Evolutionary conservation across 2,888 invertebrate species (phyloP).

Genomic region (Molorchus minor): DNA sequence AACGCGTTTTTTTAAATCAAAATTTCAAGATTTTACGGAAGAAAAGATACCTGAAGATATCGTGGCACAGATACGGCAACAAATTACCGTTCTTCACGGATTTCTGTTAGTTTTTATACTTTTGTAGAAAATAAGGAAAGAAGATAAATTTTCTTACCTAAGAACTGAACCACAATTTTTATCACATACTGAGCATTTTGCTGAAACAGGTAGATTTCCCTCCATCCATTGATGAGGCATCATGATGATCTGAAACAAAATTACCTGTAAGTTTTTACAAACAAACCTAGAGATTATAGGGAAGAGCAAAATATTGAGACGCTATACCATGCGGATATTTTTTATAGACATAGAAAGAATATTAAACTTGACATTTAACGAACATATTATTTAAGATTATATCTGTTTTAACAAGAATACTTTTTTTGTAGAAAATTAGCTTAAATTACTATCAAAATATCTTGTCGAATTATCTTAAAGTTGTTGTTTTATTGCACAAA

Average conservation of each 20-base stretch:
- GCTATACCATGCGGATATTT: no score
- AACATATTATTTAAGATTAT: no score
- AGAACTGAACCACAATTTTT: conserved; percentile 97
- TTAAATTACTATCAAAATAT: no score
- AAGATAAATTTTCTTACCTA: conserved; percentile 66
- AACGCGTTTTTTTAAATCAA: not conserved
- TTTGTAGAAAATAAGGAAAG: conserved; percentile 7
- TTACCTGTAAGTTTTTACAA: not conserved
- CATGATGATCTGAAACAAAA: conserved; percentile 75
- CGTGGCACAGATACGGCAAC: not conserved
- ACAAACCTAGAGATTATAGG: no score
- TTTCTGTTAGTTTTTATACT: not conserved
- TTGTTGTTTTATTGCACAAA: no score
- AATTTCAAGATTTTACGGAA: not conserved
- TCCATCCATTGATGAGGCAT: conserved; percentile 99
- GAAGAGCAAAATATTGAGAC: no score
- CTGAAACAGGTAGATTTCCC: conserved; percentile 94
- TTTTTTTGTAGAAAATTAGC: no score
- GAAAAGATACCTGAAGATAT: not conserved
- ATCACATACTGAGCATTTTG: conserved; percentile 92
- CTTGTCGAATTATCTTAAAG: no score
- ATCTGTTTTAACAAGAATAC: no score
- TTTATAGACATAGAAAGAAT: no score
- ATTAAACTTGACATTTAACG: no score
- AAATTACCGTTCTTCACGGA: not conserved